Base-by-base conservation (phyloP, 2,113 vertebrate species). In the mouse (Mus musculus) region DNA sequence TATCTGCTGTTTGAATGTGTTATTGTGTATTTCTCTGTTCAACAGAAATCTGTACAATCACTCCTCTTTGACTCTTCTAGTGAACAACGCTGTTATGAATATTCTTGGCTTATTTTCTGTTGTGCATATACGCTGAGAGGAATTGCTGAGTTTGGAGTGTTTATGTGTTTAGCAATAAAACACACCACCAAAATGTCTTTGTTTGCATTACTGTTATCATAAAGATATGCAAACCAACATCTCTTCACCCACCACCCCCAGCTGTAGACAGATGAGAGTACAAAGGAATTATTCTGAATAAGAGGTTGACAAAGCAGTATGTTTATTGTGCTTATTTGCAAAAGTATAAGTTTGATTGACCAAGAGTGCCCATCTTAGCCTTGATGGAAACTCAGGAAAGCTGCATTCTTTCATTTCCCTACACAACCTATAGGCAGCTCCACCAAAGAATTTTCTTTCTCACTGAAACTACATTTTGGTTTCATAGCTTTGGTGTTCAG, bases 401-500 rank as follows among this genome's bases (percentile, higher is more conserved):
- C 26, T 30, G 17, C 39, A 67, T 30, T 14, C 9, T 4, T 67
- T 19, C 14, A 67, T 17, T 30, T 86, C 39, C 14, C 24, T 20
- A 65, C 28, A 46, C 19, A 67, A 46, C 61, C 4, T 84, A 3
- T 5, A 67, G 82, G 26, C 61, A 86, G 9, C 61, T 49, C 39
- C 16, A 11, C 2, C 5, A 8, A 19, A 49, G 16, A 33, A 84
- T 86, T 49, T 67, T 13, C 39, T 49, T 17, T 49, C 39, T 39
- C 26, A 30, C 39, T 12, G 24, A 30, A 33, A 67, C 12, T 65
- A 42, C 3, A 1, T 65, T 46, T 67, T 67, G 42, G 8, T 49
- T 3, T 0, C 30, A 5, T 49, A 46, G 6, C 9, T 14, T 46
- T 33, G 26, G 14, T 4, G 8, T 11, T 65, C 14, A 7, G 39